These are phyloP conservation scores for Melanchra persicariae DNA, from an alignment of 2,888 invertebrate species.

Conservation along the genomic window DNA sequence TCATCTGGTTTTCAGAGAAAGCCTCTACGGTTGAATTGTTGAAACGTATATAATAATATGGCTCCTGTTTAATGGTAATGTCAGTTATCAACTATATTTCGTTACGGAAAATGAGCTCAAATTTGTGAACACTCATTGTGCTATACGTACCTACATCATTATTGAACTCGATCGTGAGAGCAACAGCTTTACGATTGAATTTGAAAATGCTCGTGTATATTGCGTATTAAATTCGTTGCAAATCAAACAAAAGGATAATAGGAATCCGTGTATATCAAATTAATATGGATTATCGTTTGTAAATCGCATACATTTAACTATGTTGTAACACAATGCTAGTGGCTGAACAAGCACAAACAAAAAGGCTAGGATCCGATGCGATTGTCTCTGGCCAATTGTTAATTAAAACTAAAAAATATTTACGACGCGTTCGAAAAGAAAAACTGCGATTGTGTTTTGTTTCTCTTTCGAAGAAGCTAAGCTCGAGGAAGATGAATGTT, in stretches of 20 bases:
- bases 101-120: constrained; percentile 9
- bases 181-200: constrained; percentile 7
- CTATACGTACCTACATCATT: constrained; percentile 1
- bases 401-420: constrained; percentile 57
- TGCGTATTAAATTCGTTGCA: constrained; percentile 14
- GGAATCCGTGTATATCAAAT: constrained; percentile 1
- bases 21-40: constrained; percentile 34
- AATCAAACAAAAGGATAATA: constrained; percentile 15
- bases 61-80: constrained; percentile 24
- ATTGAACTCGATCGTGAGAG: neutral
- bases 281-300: constrained; percentile 23
- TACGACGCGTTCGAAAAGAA: constrained; percentile 45
- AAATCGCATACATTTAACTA: constrained; percentile 6
- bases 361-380: neutral
- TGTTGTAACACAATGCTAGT: neutral
- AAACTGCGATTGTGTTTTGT: constrained; percentile 29
- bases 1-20: constrained; percentile 47
- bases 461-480: constrained; percentile 37
- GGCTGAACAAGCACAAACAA: constrained; percentile 17
- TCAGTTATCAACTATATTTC: constrained; percentile 26
- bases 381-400: constrained; percentile 38
- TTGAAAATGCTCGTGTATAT: neutral
- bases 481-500: constrained; percentile 43
- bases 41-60: constrained; percentile 50
- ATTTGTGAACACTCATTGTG: constrained; percentile 18